phyloP scores from a whole-genome alignment of 2,797 vertebrate genomes.

The Catostomus latipinnis region DNA sequence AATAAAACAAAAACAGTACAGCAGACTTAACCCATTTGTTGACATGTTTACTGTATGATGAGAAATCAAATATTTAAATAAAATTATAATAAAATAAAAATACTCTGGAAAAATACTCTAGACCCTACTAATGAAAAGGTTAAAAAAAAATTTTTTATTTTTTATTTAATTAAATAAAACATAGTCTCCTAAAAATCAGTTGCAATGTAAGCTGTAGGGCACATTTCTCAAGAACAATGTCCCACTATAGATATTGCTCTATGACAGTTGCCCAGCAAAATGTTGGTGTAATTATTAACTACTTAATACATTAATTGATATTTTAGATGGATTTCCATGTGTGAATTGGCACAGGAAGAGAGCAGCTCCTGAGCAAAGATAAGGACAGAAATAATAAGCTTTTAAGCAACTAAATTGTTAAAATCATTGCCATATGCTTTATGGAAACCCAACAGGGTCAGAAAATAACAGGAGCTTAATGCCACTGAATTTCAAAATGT shows the following conservation, averaged over 20 bases:
- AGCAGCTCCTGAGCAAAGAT: not conserved
- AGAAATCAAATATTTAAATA: no score
- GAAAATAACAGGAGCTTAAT: no score
- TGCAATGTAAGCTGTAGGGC: not conserved
- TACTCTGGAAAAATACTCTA: no score
- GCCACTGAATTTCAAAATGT: no score
- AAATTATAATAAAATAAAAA: no score
- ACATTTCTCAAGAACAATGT: slow-evolving; percentile 8
- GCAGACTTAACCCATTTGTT: no score
- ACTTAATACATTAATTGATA: not conserved
- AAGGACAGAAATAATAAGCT: not conserved
- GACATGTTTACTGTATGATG: no score
- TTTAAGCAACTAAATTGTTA: not conserved
- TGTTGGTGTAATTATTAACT: not conserved
- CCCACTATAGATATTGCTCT: not conserved
- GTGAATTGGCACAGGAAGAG: slow-evolving; percentile 4
- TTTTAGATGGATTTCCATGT: not conserved
- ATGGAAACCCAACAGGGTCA: not conserved
- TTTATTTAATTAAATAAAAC: no score
- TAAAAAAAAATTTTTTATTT: no score
- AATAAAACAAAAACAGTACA: no score
- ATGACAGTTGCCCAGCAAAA: not conserved
- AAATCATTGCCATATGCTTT: not conserved
- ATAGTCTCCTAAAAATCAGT: not conserved
- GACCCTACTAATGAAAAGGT: no score